Evolutionary conservation across 2,797 vertebrate genomes (phyloP), one percentile per base, ranked within the genome.

Genomic region (Merluccius polli): DNA sequence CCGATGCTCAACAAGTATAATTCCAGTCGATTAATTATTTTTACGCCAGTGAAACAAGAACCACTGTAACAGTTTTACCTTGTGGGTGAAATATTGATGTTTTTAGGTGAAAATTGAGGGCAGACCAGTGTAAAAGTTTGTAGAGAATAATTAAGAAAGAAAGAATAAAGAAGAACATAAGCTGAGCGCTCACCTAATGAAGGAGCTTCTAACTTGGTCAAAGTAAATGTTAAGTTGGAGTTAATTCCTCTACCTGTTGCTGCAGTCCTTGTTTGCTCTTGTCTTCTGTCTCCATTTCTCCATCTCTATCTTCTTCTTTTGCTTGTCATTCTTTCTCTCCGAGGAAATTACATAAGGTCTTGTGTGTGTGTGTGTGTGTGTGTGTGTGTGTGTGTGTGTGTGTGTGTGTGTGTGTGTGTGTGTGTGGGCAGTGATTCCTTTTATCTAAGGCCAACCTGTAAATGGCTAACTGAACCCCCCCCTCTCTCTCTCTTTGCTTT

Each of bases 361-460:
- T 67, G 13, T 18, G 44, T 52, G 75, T 36, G 69, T 71, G 69
- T 69, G 73, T 68, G 73, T 68, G 30, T 77, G 76, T 73, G 72
- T 82, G 18, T 79, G n/a, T 75, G 48, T 77, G 71, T 73, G 71
- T 73, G 72, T 63, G 48, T 59, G 41, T 52, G 75, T 30, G 48
- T 35, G 32, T 65, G 30, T 67, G 41, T 77, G 78, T 73, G 78
- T 75, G 74, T 78, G 68, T 77, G 82, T 38, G 36, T 38, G 36
- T 84, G 87, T 88, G 88, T 83, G 90, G 87, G 90, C 87, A 89
- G 89, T 35, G 6, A 76, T 87, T 80, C 79, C 79, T 85, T 91
- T 92, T 91, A 92, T 91, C 87, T 90, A 92, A 92, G 86, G 85
- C 71, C 18, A 81, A 88, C 86, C 83, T 89, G 87, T 84, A 92